Percentiles rank a stretch among this genome's conserved stretches.
phyloP scores from a whole-genome alignment of 2,113 vertebrate species.

The Tragulus kanchil region DNA sequence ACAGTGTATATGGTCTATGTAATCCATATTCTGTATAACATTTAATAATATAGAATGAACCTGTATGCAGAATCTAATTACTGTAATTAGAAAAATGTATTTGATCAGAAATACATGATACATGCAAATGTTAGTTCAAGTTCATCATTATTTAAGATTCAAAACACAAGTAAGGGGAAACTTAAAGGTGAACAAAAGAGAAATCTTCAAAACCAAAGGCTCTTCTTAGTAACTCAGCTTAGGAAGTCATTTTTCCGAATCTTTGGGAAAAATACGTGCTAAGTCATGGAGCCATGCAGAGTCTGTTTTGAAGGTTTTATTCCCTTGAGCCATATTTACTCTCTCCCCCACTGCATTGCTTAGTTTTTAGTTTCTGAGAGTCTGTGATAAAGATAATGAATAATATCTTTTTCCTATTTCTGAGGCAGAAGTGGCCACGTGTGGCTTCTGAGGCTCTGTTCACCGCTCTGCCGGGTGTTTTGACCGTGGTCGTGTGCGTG shows the following conservation, averaged over 20 bases:
- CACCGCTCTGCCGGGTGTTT: not conserved
- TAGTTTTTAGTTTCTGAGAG: not conserved
- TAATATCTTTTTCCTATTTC: conserved; percentile 8
- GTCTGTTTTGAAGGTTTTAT: not conserved
- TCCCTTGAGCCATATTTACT: not conserved
- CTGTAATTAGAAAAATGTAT: not conserved
- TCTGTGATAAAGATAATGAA: not conserved
- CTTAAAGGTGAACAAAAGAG: not conserved
- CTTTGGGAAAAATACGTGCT: not conserved
- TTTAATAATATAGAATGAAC: not conserved
- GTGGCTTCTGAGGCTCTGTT: not conserved
- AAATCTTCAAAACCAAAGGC: not conserved
- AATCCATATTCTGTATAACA: not conserved
- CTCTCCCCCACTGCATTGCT: not conserved
- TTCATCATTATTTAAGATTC: not conserved
- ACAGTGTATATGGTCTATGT: not conserved
- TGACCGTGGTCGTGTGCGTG: too few species aligned
- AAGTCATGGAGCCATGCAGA: not conserved
- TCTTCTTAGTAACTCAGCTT: not conserved
- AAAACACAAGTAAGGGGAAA: not conserved
- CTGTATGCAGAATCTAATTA: not conserved
- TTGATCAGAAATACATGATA: not conserved
- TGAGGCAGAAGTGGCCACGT: not conserved
- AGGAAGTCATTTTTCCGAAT: not conserved
- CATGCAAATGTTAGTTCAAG: not conserved